phyloP scores from a whole-genome alignment of 2,113 vertebrate species.

The Myotis yumanensis region DNA sequence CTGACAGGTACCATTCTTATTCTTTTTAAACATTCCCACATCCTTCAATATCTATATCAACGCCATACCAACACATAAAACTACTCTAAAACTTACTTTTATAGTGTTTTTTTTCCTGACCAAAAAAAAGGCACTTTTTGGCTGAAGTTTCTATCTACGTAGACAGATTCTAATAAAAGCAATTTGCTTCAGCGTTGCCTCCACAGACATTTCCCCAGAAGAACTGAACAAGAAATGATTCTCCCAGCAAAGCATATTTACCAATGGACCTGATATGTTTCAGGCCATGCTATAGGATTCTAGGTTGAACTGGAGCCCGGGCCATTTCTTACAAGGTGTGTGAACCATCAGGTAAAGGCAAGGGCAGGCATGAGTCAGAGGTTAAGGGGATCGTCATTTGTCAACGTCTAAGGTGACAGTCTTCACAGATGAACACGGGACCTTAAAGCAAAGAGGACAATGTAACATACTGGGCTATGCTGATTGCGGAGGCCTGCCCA shows the following conservation, averaged over 20 bases:
- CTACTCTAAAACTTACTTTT: not conserved
- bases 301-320: not conserved
- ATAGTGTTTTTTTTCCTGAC: not conserved
- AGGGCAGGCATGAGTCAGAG: not conserved
- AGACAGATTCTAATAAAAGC: not conserved
- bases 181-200: not conserved
- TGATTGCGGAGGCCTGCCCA: not conserved
- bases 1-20: not conserved
- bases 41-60: not conserved
- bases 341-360: not conserved
- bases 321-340: not conserved
- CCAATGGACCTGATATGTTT: not conserved
- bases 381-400: not conserved
- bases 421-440: not conserved
- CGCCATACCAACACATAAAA: not conserved
- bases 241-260: not conserved
- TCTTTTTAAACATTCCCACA: not conserved
- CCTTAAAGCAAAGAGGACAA: not conserved
- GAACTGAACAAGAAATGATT: slow-evolving; percentile 23
- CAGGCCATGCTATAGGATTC: not conserved
- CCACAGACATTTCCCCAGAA: slow-evolving; percentile 10
- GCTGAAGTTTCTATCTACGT: not conserved
- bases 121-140: not conserved
- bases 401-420: not conserved
- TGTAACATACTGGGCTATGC: not conserved